Evolutionary conservation across 2,797 vertebrate species (phyloP).

Genomic region (Anniella stebbinsi): DNA sequence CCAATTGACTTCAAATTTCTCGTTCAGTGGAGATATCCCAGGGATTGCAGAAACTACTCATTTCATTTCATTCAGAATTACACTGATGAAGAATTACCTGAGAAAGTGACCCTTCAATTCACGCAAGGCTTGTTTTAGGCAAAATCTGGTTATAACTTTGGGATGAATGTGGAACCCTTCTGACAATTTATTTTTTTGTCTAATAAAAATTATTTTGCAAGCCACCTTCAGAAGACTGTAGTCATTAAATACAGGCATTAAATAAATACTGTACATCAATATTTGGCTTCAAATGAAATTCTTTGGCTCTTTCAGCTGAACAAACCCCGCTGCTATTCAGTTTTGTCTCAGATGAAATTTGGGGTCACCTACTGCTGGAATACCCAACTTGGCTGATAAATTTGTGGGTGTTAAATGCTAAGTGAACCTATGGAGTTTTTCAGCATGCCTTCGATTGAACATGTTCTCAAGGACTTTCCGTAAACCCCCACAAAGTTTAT

Average conservation of each 20-base stretch:
- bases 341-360: background rate
- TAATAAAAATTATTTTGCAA: too few species aligned
- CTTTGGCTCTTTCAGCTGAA: background rate
- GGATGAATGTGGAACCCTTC: background rate
- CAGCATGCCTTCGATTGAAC: background rate
- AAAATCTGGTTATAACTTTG: background rate
- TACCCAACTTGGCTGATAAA: too few species aligned
- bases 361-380: too few species aligned
- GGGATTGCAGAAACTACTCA: too few species aligned
- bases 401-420: too few species aligned
- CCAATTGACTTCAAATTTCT: too few species aligned
- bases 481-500: background rate
- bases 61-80: background rate
- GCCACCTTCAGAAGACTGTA: too few species aligned
- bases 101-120: background rate
- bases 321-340: background rate
- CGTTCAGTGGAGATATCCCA: too few species aligned
- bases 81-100: background rate
- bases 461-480: conserved; percentile 16
- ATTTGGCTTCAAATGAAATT: background rate
- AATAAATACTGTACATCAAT: too few species aligned
- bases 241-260: too few species aligned
- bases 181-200: background rate
- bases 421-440: background rate
- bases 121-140: background rate